These are phyloP conservation scores for Pantherophis vulpinus DNA, from an alignment of 2,797 vertebrate species.

Conservation along the genomic window DNA sequence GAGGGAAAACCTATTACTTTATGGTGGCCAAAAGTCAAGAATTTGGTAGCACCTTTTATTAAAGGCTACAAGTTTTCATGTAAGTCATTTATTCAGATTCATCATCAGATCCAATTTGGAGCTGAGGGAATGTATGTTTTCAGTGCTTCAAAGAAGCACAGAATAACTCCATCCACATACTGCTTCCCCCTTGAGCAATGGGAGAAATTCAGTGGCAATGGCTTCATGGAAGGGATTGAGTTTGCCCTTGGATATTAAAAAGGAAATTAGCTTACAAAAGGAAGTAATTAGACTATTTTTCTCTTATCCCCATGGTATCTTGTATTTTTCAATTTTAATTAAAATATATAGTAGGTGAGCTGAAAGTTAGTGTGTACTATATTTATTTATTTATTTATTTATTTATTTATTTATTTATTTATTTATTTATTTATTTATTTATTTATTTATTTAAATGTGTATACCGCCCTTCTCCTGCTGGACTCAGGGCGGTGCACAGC, in stretches of 20 bases:
- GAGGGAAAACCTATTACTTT: not conserved
- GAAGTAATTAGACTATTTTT: not conserved
- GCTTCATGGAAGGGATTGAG: not conserved
- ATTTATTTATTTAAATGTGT: too few species aligned
- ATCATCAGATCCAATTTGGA: not conserved
- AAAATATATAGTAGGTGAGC: not conserved
- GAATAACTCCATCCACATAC: not conserved
- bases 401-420: too few species aligned
- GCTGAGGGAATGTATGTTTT: not conserved
- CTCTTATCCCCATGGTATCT: not conserved
- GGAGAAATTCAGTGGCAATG: not conserved
- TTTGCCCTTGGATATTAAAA: not conserved
- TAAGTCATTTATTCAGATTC: not conserved
- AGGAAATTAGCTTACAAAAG: not conserved
- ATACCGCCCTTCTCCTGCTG: too few species aligned
- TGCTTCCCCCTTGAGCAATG: not conserved
- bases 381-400: too few species aligned
- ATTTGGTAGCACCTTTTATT: not conserved
- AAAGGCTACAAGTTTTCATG: not conserved
- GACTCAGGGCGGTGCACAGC: too few species aligned
- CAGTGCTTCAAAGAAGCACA: not conserved
- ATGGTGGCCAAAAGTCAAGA: not conserved
- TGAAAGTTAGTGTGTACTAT: not conserved
- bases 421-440: too few species aligned
- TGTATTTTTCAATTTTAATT: not conserved